phyloP scores from a whole-genome alignment of 1,140 invertebrate species.

The Megathymus violae region DNA sequence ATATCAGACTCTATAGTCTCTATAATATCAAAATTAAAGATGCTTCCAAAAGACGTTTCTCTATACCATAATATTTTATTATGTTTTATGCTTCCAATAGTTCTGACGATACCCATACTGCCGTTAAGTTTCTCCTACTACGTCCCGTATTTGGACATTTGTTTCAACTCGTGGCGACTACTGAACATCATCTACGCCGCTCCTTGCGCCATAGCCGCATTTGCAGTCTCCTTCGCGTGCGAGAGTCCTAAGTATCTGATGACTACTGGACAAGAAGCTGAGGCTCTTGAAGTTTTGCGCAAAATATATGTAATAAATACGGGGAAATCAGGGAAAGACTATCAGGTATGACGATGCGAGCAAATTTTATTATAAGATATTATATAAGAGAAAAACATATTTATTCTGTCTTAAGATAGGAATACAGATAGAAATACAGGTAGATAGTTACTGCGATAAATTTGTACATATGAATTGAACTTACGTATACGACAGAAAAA shows the following conservation, averaged over 20 bases:
- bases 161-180: slow-evolving; percentile 87
- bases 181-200: slow-evolving; percentile 86
- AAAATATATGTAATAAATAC: slow-evolving; percentile 83
- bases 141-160: slow-evolving; percentile 66
- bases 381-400: too few species aligned
- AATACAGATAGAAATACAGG: too few species aligned
- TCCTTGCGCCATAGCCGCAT: slow-evolving; percentile 84
- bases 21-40: too few species aligned
- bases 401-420: too few species aligned
- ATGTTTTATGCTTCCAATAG: too few species aligned
- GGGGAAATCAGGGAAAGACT: slow-evolving; percentile 65
- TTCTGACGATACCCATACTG: slow-evolving; percentile 61
- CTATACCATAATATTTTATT: slow-evolving; percentile 14
- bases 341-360: slow-evolving; percentile 50
- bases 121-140: slow-evolving; percentile 72
- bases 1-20: too few species aligned
- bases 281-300: slow-evolving; percentile 83
- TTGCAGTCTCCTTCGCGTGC: slow-evolving; percentile 84
- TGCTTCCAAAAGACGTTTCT: too few species aligned
- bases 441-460: too few species aligned
- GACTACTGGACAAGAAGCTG: slow-evolving; percentile 79
- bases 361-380: too few species aligned
- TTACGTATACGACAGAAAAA: too few species aligned
- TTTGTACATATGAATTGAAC: too few species aligned
- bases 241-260: slow-evolving; percentile 89